phyloP scores from a whole-genome alignment of 2,888 invertebrate species.

The Sympetrum striolatum region DNA sequence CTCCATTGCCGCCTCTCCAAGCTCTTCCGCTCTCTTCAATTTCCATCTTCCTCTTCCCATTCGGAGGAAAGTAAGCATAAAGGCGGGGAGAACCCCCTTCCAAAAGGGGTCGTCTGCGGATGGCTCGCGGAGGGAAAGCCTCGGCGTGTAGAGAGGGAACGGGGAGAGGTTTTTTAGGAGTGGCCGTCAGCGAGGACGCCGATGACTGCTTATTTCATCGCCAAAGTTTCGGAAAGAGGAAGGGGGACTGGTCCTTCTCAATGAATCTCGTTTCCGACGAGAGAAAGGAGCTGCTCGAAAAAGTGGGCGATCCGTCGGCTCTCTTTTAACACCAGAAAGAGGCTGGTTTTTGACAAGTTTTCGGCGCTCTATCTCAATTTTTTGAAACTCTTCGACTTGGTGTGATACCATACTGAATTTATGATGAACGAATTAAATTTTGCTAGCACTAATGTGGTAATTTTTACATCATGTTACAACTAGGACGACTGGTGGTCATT shows the following conservation, averaged over 20 bases:
- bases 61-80: neutral
- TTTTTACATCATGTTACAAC: no score
- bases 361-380: no score
- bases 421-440: no score
- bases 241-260: neutral
- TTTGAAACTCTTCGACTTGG: no score
- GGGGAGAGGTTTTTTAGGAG: neutral
- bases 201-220: neutral
- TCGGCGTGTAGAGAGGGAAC: neutral
- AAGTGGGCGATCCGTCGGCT: neutral
- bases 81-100: neutral
- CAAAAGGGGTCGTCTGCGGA: neutral
- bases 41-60: neutral
- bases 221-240: neutral
- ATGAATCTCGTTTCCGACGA: neutral
- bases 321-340: no score
- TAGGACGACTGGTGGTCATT: no score
- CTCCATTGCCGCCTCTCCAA: neutral
- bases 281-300: neutral
- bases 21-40: neutral
- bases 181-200: neutral
- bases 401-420: no score
- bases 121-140: neutral
- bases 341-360: no score
- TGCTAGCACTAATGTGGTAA: no score